phyloP scores from a whole-genome alignment of 1,140 invertebrate species.

The Drosophila bipectinata region DNA sequence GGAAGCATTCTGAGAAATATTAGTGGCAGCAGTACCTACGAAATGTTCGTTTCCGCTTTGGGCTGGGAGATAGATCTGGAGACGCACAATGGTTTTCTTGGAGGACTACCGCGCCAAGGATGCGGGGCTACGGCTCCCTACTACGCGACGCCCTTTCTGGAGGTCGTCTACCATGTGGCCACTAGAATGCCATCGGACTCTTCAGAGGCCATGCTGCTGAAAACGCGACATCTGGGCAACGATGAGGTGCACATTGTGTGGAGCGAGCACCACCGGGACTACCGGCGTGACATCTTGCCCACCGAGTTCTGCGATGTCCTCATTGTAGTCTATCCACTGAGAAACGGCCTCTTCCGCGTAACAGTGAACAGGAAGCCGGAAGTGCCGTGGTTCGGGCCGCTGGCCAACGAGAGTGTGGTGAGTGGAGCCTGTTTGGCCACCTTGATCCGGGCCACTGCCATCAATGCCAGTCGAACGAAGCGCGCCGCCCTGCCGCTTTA shows the following conservation, averaged over 20 bases:
- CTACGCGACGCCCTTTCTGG: slow-evolving; percentile 96
- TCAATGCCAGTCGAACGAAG: slow-evolving; percentile 96
- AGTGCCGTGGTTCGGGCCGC: slow-evolving; percentile 97
- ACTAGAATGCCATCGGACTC: slow-evolving; percentile 97
- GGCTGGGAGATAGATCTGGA: slow-evolving; percentile 99
- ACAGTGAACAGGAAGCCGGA: slow-evolving; percentile 94
- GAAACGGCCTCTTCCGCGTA: slow-evolving; percentile 91
- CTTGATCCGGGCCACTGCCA: slow-evolving; percentile 95
- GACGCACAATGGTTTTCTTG: slow-evolving; percentile 97
- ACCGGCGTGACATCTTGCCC: slow-evolving; percentile 97
- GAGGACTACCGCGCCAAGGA: slow-evolving; percentile 96
- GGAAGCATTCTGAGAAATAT: slow-evolving; percentile 94
- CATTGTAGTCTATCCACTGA: slow-evolving; percentile 97
- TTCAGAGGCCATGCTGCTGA: slow-evolving; percentile 94
- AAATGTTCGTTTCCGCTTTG: slow-evolving; percentile 96
- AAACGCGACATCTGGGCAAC: slow-evolving; percentile 98
- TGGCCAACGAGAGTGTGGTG: slow-evolving; percentile 97
- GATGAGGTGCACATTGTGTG: slow-evolving; percentile 99
- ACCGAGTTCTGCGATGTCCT: slow-evolving; percentile 99
- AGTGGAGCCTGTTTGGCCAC: slow-evolving; percentile 92
- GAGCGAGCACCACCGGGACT: slow-evolving; percentile 98
- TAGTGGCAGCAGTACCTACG: slow-evolving; percentile 95
- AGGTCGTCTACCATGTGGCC: slow-evolving; percentile 98
- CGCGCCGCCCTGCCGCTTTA: slow-evolving; percentile 94
- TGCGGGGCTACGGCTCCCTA: slow-evolving; percentile 97